Base-by-base conservation (phyloP, 1,140 invertebrate genomes). In the Drosophila ohnishii region DNA sequence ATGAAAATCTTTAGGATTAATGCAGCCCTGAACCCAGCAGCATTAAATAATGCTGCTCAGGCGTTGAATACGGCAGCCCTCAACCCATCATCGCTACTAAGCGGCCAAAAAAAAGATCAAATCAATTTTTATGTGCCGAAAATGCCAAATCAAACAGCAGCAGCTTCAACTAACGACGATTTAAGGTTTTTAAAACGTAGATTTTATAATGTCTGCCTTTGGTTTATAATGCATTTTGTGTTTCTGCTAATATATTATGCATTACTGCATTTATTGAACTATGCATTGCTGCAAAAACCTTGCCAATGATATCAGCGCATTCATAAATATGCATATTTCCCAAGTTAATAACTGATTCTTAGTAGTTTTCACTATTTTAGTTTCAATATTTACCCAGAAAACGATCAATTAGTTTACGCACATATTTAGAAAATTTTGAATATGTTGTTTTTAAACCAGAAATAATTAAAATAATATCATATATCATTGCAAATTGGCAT, bases 81-180 rank as follows among this genome's bases (percentile, higher is more conserved):
- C 75, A 90, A 90, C 69, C 88, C 88, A 45, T 86, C 88, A 69
- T 57, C 84, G 53, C 60, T 90, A 69, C 83, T 90, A 47, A 82
- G 88, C 55, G 78, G 84, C 64, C 50, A 53, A 53, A 90, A 90
- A 77, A 90, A 90, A 90, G 88, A 90, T 79, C 78, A 79, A 65
- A 65, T 90, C 40, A 88, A 83, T 85, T 90, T 90, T 75, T 90
- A 90, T 90, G 69, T 90, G 44, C 88, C 88, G 64, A 88, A 85
- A 61, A 75, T 90, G 75, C 84, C 78, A 65, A 88, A 79, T 53
- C 73, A 86, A 55, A 65, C 70, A 60, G 69, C 61, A 39, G 70
- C 69, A 53, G 16, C 50, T 53, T 35, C 50, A 14, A 35, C 32
- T 48, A 63, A 40, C 56, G 85, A 90, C 62, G 88, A 90, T 61